phyloP scores from a whole-genome alignment of 2,888 invertebrate species.

The Agapostemon virescens region DNA sequence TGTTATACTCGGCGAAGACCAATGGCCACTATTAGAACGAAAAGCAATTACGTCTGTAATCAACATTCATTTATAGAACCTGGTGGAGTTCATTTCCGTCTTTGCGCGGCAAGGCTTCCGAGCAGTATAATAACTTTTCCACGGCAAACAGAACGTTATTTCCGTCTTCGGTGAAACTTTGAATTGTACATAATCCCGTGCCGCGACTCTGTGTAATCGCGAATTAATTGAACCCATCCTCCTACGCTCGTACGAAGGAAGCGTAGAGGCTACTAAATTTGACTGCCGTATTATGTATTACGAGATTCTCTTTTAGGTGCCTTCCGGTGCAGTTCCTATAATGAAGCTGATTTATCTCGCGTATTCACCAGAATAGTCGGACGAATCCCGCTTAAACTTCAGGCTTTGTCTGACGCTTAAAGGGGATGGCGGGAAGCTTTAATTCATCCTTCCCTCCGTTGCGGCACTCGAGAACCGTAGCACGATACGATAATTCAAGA shows the following conservation, averaged over 20 bases:
- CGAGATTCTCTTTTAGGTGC: conserved; percentile 63
- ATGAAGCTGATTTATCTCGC: conserved; percentile 70
- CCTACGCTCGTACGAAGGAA: conserved; percentile 15
- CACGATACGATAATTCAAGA: conserved; percentile 61
- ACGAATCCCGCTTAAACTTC: conserved; percentile 68
- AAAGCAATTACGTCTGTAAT: conserved; percentile 10
- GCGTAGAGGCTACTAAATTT: conserved; percentile 53
- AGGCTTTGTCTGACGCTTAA: conserved; percentile 66
- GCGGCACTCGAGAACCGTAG: conserved; percentile 42
- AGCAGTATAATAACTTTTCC: conserved; percentile 8
- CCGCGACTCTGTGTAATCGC: conserved; percentile 46
- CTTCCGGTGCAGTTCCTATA: conserved; percentile 64
- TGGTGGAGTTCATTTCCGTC: background rate
- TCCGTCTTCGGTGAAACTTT: conserved; percentile 40
- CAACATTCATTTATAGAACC: background rate
- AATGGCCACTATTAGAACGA: background rate
- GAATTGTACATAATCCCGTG: conserved; percentile 23
- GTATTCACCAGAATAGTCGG: conserved; percentile 61
- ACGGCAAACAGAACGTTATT: conserved; percentile 26
- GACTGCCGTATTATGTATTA: conserved; percentile 63
- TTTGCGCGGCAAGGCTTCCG: background rate
- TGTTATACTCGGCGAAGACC: background rate
- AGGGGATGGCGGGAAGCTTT: conserved; percentile 60
- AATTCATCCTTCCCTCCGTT: conserved; percentile 52
- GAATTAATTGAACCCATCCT: conserved; percentile 64